Conservation (phyloP, 2,797 vertebrate species). For the Stomatorhinus walkeri region DNA sequence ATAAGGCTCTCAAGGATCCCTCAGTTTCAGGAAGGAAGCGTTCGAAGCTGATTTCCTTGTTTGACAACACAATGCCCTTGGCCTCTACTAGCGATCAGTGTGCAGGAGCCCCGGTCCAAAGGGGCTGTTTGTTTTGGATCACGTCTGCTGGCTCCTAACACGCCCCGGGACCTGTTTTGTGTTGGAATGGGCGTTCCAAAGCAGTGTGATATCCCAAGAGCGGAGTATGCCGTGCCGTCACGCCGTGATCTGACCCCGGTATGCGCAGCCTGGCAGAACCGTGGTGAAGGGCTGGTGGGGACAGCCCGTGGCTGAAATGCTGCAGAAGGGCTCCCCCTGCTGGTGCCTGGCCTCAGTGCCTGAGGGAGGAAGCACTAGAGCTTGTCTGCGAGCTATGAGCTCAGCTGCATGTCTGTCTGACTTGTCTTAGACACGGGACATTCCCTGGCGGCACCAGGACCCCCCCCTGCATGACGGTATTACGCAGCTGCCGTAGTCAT, state of each 20-base stretch:
- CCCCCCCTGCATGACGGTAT: background rate
- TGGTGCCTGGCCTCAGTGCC: background rate
- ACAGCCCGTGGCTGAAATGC: background rate
- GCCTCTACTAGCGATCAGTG: conserved; percentile 10
- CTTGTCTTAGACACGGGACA: background rate
- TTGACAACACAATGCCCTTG: conserved; percentile 22
- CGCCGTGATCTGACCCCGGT: background rate
- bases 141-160: background rate
- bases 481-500: background rate
- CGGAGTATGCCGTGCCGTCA: background rate
- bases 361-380: background rate
- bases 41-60: conserved; percentile 16
- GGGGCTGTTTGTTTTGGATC: conserved; percentile 21
- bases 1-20: background rate
- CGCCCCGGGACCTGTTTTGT: background rate
- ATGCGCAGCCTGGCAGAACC: background rate
- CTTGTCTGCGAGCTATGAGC: background rate
- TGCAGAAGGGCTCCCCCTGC: background rate
- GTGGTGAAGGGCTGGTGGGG: background rate
- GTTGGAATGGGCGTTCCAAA: background rate
- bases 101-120: background rate
- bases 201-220: background rate
- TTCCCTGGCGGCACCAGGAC: background rate
- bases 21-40: conserved; percentile 17
- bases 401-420: background rate